Percentiles rank a stretch among this genome's conserved stretches.
Conservation (phyloP, 1,140 invertebrate species). For the Trichonephila clavipes region DNA sequence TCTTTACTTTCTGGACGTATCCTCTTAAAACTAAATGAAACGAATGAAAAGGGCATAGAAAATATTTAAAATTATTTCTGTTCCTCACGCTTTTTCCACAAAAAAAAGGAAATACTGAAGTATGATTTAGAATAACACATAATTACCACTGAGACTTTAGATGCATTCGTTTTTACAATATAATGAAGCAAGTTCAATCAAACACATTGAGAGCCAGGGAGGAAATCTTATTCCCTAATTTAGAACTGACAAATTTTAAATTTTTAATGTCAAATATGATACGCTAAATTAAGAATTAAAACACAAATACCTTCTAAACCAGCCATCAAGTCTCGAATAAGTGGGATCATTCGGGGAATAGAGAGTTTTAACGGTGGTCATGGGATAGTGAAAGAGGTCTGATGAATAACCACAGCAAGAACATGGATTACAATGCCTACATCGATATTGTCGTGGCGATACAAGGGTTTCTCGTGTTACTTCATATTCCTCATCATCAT, state of each 20-base stretch:
- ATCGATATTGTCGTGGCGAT: not conserved
- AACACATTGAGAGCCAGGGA: too few species aligned
- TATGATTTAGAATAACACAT: too few species aligned
- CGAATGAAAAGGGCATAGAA: too few species aligned
- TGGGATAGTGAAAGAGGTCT: not conserved
- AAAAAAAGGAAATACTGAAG: too few species aligned
- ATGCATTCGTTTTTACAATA: too few species aligned
- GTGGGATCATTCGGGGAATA: not conserved
- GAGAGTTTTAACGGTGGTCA: not conserved
- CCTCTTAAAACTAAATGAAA: too few species aligned
- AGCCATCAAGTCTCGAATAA: not conserved
- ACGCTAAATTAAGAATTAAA: not conserved
- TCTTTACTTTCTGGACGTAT: too few species aligned
- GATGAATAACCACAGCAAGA: not conserved
- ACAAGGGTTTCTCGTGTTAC: not conserved
- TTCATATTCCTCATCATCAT: not conserved
- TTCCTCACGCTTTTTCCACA: too few species aligned
- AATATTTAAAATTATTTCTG: too few species aligned
- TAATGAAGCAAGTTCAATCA: too few species aligned
- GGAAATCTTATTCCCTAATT: not conserved
- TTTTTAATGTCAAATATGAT: not conserved
- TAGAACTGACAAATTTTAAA: not conserved
- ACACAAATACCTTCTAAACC: not conserved
- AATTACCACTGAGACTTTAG: too few species aligned
- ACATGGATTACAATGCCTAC: not conserved